Base-by-base conservation (phyloP, 2,888 invertebrate species). In the Leistus spinibarbis region DNA sequence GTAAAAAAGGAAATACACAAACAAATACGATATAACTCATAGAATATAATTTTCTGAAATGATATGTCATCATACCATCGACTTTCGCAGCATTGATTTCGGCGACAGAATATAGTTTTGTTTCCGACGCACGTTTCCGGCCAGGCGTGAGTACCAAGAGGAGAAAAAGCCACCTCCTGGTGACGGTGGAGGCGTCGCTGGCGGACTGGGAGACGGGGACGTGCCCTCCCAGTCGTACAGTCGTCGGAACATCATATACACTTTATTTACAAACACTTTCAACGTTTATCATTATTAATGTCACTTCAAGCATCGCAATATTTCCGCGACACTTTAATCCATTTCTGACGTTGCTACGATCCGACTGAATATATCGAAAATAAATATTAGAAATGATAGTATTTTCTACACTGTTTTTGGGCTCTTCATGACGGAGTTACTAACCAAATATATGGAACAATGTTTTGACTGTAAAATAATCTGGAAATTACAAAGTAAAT, bases 121-220 rank as follows among this genome's bases (percentile, higher is more conserved):
- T 76, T 80, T 82, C 69, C 80, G 80, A 65, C 81, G 82, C 27
- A 84, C 80, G 72, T 81, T 82, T 27, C 77, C 79, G 10, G 84
- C 79, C 27, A 84, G 79, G 66, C 81, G 81, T 1, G 82, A 79
- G 76, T 84, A 84, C 84, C 84, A 85, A 76, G 82, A 82, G 77
- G 80, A 80, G 13, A 83, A 79, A 17, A 77, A 71, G 17, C 76
- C 76, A 16, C 81, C 80, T 56, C 78, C 78, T 7, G 80, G 78
- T 17, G 80, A 78, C 20, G 81, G 81, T 3, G 83, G 83, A 24
- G 84, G 82, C 54, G 77, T 80, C 9, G 82, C 82, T 16, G 78
- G 78, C n/a, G 79, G 78, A 27, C 80, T 78, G 17, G 79, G 77
- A n/a, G 81, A 79, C 63, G 78, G 78, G 1, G 78, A 76, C 5